These are phyloP conservation scores for Brachionus sp. DNA, from an alignment of 1,140 invertebrate species.

Conservation along the genomic window DNA sequence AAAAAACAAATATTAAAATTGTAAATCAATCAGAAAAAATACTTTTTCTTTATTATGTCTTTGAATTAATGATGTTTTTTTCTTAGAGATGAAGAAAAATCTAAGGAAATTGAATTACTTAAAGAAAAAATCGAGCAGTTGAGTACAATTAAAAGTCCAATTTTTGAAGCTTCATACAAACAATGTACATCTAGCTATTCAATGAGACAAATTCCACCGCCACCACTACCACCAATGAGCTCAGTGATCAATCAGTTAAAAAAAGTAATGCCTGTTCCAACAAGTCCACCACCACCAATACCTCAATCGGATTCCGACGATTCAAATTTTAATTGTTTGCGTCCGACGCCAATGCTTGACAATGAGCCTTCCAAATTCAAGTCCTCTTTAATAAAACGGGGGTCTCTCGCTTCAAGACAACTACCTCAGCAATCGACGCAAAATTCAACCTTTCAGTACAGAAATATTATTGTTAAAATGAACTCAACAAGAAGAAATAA, in stretches of 20 bases:
- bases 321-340: constrained; percentile 2
- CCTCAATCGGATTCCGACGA: background rate
- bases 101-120: constrained; percentile 13
- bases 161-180: background rate
- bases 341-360: constrained; percentile 38
- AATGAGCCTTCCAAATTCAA: constrained; percentile 40
- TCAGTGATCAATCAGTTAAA: constrained; percentile 25
- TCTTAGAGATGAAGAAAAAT: constrained; percentile 35
- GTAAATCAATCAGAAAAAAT: too few relatives aligned
- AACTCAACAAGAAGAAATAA: background rate
- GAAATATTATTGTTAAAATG: constrained; percentile 19
- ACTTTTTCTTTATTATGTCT: too few relatives aligned
- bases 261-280: constrained; percentile 30
- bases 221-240: background rate
- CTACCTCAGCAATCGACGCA: constrained; percentile 14
- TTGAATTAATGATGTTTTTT: background rate
- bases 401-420: constrained; percentile 19
- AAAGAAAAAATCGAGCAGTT: constrained; percentile 41
- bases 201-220: background rate
- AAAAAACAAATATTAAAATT: background rate
- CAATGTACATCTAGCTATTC: background rate
- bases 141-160: background rate
- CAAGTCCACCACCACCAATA: background rate
- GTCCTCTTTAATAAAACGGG: constrained; percentile 6
- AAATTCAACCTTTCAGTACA: background rate